phyloP scores from a whole-genome alignment of 2,113 vertebrate genomes.

The Gallinago undulata region DNA sequence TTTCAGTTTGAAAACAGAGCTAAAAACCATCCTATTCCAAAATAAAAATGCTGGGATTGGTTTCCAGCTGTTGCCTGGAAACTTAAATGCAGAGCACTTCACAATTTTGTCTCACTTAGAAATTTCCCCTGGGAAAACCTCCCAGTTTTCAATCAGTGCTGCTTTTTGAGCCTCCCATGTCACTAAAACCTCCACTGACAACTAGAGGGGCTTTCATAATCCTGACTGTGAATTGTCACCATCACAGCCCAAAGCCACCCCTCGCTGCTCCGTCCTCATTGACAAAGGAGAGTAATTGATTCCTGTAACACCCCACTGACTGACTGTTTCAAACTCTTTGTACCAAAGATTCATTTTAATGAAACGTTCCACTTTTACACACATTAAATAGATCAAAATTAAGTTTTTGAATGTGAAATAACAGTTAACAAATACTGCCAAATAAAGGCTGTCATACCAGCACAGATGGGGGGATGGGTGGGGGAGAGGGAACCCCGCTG shows the following conservation, averaged over 20 bases:
- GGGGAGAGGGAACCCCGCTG: not conserved
- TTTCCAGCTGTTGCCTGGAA: conserved; percentile 22
- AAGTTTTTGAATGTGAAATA: not conserved
- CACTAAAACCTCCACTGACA: not conserved
- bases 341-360: not conserved
- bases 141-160: not conserved
- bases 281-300: not conserved
- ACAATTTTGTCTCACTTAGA: conserved; percentile 30
- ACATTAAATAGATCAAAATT: not conserved
- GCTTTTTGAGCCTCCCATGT: not conserved
- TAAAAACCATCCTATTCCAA: not conserved
- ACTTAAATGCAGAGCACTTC: not conserved
- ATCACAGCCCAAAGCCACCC: not conserved
- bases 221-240: not conserved
- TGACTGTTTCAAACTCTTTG: not conserved
- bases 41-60: not conserved
- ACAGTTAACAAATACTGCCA: not conserved
- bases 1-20: not conserved
- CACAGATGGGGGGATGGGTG: not conserved
- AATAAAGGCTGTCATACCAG: not conserved
- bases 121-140: conserved; percentile 20
- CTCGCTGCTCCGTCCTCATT: not conserved
- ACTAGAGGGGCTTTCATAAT: not conserved
- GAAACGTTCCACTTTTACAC: not conserved
- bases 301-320: not conserved